Evolutionary conservation across 2,797 vertebrate species (phyloP).

Genomic region (Thripadectes ignobilis): DNA sequence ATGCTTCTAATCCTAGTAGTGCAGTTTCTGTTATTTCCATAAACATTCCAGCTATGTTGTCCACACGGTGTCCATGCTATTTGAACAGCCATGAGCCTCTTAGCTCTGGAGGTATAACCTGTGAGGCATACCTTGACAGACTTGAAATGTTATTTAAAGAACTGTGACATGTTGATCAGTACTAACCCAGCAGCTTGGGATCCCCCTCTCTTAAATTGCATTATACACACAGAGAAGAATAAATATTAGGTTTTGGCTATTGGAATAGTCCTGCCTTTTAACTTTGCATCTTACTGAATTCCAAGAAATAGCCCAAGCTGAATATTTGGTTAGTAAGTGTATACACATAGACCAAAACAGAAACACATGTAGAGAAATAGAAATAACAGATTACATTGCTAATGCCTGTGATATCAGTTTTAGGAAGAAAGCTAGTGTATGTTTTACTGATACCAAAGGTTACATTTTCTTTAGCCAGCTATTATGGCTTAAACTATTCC

Average conservation of each 20-base stretch:
- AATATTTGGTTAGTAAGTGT: neutral
- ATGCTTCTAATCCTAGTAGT: neutral
- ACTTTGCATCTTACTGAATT: neutral
- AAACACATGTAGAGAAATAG: neutral
- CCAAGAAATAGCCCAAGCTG: neutral
- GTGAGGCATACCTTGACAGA: neutral
- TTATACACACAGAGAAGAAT: neutral
- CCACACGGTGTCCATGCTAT: neutral
- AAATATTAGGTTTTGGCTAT: neutral
- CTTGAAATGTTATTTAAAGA: neutral
- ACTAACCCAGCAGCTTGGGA: neutral
- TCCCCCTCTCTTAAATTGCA: neutral
- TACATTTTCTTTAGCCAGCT: neutral
- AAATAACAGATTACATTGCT: neutral
- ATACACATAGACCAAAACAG: neutral
- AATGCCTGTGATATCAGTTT: neutral
- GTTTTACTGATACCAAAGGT: neutral
- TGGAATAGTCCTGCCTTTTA: neutral
- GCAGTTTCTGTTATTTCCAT: neutral
- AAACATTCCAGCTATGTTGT: neutral
- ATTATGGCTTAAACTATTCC: constrained; percentile 15
- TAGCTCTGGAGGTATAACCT: neutral
- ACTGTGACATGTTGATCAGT: neutral
- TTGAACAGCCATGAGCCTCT: neutral
- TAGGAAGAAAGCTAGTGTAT: neutral